Percentiles rank a stretch among this genome's conserved stretches.
Conservation (phyloP, 2,113 vertebrate genomes). For the Tor tambroides region DNA sequence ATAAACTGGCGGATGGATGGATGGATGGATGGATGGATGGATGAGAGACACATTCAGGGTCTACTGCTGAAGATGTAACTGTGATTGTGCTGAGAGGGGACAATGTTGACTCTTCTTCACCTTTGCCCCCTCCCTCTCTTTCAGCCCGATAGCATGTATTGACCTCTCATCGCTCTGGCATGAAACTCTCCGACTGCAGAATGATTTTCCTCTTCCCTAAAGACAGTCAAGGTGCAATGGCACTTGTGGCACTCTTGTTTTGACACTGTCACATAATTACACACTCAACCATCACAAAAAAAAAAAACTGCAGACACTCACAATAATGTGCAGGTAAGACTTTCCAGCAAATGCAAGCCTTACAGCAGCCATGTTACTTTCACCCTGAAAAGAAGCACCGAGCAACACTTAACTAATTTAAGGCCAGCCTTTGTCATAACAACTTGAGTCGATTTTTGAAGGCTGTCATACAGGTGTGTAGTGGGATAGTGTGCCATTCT, state of each 20-base stretch:
- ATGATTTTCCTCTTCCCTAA: slow-evolving; percentile 6
- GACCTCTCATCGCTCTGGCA: slow-evolving; percentile 27
- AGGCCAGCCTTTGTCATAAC: background rate
- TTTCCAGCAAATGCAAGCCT: background rate
- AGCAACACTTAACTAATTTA: background rate
- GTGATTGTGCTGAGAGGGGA: background rate
- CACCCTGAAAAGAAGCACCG: background rate
- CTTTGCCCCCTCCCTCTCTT: slow-evolving; percentile 10
- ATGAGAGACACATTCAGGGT: slow-evolving; percentile 14
- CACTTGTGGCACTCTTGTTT: slow-evolving; percentile 5
- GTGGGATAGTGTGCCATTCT: background rate
- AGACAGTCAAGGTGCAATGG: background rate
- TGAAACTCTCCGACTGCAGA: slow-evolving; percentile 20
- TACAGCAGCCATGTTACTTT: slow-evolving; percentile 3
- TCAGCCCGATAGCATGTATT: slow-evolving; percentile 1
- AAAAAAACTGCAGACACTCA: background rate
- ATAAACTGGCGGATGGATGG: background rate
- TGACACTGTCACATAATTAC: background rate
- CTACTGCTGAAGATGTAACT: slow-evolving; percentile 3
- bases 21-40: background rate
- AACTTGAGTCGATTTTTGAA: background rate
- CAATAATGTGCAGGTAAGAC: background rate
- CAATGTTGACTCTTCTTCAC: background rate
- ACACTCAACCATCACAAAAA: slow-evolving; percentile 4
- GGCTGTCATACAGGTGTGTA: background rate